Evolutionary conservation across 1,140 invertebrate genomes (phyloP), one percentile per base, ranked within the genome.

Genomic region (Drosophila cardini): DNA sequence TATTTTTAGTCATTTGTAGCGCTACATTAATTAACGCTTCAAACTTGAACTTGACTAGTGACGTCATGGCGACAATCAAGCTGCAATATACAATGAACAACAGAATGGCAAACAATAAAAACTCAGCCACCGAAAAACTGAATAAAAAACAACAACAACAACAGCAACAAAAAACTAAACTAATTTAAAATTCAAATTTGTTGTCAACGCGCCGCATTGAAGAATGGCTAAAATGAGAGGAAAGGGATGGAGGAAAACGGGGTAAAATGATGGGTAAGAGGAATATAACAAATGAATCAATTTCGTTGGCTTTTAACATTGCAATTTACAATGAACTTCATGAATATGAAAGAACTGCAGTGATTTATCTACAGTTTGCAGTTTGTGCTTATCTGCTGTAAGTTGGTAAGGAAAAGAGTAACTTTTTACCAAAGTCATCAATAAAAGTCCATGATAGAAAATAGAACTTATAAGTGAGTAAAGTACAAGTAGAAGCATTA

Each of bases 1-100:
- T 58, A 40, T 40, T 72, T 64, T 18, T 16, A 48, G 69, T 75
- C 70, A 82, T 85, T 78, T 78, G 43, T 36, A 40, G 43, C 64
- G 73, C 62, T 43, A 61, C 48, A 76, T 80, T 68, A 79, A 87
- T 86, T 82, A 79, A 38, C 63, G 74, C 78, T 62, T 61, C 52
- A 79, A 79, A 86, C 82, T 87, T 86, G 82, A 86, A 86, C 82
- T 86, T 86, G 64, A 40, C 57, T 50, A 18, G 36, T 85, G 82
- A 83, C 82, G 82, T 86, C 83, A 86, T 52, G 34, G 34, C 45
- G 53, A 57, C 65, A 77, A 80, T 85, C 76, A 69, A 62, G 57
- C 70, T 87, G 78, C 82, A 86, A 78, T 69, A 81, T 68, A 81
- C 82, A 82, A 82, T 87, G 75, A 71, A 61, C 53, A 71, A 61